These are phyloP conservation scores for Eulemur mongoz DNA, from an alignment of 2,797 vertebrate genomes.

Conservation along the genomic window DNA sequence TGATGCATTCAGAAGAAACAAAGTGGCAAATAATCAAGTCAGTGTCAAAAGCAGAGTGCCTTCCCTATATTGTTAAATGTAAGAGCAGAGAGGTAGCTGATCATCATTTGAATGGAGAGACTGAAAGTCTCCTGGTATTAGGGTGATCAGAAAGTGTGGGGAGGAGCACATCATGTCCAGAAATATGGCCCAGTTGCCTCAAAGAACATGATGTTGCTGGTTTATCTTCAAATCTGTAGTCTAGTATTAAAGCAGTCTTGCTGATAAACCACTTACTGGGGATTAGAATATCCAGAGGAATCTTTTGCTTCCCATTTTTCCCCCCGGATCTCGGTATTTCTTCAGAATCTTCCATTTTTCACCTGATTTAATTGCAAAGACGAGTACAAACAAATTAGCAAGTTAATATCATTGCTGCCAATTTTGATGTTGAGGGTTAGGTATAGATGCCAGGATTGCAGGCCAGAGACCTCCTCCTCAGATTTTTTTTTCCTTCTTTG, in stretches of 20 bases:
- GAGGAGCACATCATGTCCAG: not conserved
- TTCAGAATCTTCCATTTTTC: not conserved
- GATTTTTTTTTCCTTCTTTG: not conserved
- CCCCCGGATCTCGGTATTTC: not conserved
- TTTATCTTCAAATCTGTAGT: not conserved
- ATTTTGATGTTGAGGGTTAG: not conserved
- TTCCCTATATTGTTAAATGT: not conserved
- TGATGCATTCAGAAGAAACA: not conserved
- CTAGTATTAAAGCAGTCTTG: too few species aligned
- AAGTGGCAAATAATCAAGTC: not conserved
- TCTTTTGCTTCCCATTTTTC: not conserved
- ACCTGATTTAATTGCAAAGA: not conserved
- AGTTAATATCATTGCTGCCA: not conserved
- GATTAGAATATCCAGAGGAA: not conserved
- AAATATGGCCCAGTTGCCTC: not conserved
- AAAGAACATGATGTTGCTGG: not conserved
- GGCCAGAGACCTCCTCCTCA: too few species aligned
- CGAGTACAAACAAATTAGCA: not conserved
- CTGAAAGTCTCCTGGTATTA: rapidly evolving
- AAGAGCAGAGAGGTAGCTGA: not conserved
- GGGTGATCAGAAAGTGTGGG: not conserved
- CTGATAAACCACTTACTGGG: not conserved
- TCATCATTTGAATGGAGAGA: not conserved
- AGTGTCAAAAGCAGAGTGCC: not conserved
- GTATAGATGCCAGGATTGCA: rapidly evolving